Evolutionary conservation across 2,888 invertebrate genomes (phyloP).

Genomic region (Eulithis testata): DNA sequence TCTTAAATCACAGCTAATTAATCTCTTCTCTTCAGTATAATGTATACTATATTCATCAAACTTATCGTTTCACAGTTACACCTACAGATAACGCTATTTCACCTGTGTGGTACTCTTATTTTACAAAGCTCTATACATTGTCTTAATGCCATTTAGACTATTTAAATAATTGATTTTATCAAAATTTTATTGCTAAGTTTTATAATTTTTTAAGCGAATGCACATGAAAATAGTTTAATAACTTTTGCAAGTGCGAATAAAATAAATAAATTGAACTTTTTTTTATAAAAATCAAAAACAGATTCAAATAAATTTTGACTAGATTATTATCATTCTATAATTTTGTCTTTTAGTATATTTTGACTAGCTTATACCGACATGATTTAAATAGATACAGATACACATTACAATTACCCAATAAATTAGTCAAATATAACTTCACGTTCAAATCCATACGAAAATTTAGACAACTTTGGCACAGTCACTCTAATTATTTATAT

Average conservation of each 20-base stretch:
- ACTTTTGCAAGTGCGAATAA: constrained; percentile 59
- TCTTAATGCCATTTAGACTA: constrained; percentile 79
- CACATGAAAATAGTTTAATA: constrained; percentile 64
- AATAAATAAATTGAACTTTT: constrained; percentile 53
- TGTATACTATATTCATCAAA: constrained; percentile 60
- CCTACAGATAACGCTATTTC: constrained; percentile 73
- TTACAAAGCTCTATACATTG: constrained; percentile 84
- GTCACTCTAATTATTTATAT: constrained; percentile 60
- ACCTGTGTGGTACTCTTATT: constrained; percentile 79
- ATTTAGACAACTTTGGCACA: constrained; percentile 78
- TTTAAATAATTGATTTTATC: constrained; percentile 84
- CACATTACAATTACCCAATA: constrained; percentile 47
- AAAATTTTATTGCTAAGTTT: constrained; percentile 78
- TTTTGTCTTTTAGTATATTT: constrained; percentile 71
- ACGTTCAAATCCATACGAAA: constrained; percentile 56
- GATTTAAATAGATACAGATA: constrained; percentile 54
- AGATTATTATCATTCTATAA: constrained; percentile 63
- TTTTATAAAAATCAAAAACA: constrained; percentile 55
- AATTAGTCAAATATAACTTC: constrained; percentile 54
- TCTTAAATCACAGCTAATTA: constrained; percentile 82
- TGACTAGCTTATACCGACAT: constrained; percentile 69
- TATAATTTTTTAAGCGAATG: constrained; percentile 66
- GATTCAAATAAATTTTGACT: constrained; percentile 79
- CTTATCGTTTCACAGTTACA: constrained; percentile 63
- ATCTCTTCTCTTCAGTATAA: constrained; percentile 73